Percentiles rank a stretch among this genome's conserved stretches.
Conservation (phyloP, 2,113 vertebrate species). For the Pelmatolapia mariae region DNA sequence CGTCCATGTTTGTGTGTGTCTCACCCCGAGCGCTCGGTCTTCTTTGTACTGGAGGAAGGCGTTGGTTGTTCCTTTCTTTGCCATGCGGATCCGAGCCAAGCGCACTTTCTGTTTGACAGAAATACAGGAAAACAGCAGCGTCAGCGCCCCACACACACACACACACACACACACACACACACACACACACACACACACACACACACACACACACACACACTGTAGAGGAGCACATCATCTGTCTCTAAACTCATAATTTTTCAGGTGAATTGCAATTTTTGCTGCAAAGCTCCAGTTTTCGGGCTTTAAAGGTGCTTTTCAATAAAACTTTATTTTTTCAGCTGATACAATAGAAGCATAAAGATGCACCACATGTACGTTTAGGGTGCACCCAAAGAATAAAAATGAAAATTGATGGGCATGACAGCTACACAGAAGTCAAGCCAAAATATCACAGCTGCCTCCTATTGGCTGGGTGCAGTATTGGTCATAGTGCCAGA, state of each 20-base stretch:
- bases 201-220: not conserved
- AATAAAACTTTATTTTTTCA: not conserved
- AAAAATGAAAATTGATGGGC: not conserved
- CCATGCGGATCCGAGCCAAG: slow-evolving; percentile 83
- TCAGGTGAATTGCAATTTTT: not conserved
- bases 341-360: not conserved
- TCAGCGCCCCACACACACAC: not conserved
- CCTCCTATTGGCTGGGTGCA: not conserved
- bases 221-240: not conserved
- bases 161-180: not conserved
- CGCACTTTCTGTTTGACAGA: slow-evolving; percentile 80
- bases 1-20: slow-evolving; percentile 17
- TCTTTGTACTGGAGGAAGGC: slow-evolving; percentile 89
- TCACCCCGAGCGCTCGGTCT: slow-evolving; percentile 77
- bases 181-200: not conserved
- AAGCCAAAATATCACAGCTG: not conserved
- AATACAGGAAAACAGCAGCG: not conserved
- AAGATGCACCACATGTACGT: not conserved
- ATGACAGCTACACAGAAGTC: not conserved
- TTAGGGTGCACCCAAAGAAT: rapidly evolving
- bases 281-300: not conserved
- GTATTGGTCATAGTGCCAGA: not conserved
- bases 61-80: slow-evolving; percentile 84
- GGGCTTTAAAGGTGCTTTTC: not conserved
- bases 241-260: not conserved